Base-by-base conservation (phyloP, 2,113 vertebrate genomes). In the Lagopus muta region DNA sequence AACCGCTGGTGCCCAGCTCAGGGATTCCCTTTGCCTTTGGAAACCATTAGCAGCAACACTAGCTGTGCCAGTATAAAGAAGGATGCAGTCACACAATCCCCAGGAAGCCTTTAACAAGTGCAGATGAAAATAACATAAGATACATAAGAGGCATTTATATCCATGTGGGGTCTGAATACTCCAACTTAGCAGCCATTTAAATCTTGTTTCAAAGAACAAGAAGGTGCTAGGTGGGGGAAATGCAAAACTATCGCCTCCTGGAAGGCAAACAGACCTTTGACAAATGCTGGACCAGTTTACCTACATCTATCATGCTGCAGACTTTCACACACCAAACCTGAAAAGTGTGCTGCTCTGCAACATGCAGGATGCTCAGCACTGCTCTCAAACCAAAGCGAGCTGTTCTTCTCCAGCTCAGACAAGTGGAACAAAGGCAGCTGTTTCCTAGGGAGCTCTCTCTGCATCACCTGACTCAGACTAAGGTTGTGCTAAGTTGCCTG, bases 41-140 rank as follows among this genome's bases (percentile, higher is more conserved):
- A 48, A 89, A 54, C 17, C 8, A 34, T 22, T 45, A 11, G 13
- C 69, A 80, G 11, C 12, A 20, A 1, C 6, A 17, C 48, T 8
- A 3, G 27, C 1, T 24, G 70, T 13, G 48, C 3, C 0, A 0
- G 1, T 7, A 82, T 30, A 14, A 30, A 79, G 52, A 6, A 17
- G 22, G 34, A 11, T 16, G 28, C 36, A 1, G 48, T 4, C 32
- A 58, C 4, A 21, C 14, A 6, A 6, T 18, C 27, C 21, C 45
- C 28, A 32, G 54, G 47, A 25, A 58, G 48, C 28, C 60, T 17
- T 54, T 42, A 30, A 4, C 24, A n/a, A 64, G 60, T 1, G 4
- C 32, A 18, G 27, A 15, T 7, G 5, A 45, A 40, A 50, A 38
- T 5, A 50, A 28, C 2, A 20, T 2, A 7, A 28, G 73, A 79